Percentiles rank a stretch among this genome's conserved stretches.
phyloP scores from a whole-genome alignment of 2,113 vertebrate species.

The Pongo abelii region DNA sequence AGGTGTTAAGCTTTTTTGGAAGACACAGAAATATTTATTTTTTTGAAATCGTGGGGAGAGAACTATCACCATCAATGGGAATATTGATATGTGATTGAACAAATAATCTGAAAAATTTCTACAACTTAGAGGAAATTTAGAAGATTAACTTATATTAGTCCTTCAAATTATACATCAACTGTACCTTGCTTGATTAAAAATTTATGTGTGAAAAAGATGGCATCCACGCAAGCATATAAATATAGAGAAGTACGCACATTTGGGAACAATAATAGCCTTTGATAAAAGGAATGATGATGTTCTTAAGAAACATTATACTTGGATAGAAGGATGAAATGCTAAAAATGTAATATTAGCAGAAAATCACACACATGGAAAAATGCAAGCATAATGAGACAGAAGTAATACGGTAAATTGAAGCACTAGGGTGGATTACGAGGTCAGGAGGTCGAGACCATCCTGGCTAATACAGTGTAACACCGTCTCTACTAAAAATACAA shows the following conservation, averaged over 20 bases:
- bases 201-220: background rate
- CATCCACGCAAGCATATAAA: background rate
- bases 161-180: background rate
- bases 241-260: background rate
- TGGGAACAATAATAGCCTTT: background rate
- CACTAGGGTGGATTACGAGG: no score
- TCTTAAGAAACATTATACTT: background rate
- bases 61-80: background rate
- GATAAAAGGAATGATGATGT: background rate
- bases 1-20: background rate
- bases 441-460: no score
- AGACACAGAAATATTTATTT: background rate
- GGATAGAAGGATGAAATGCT: background rate
- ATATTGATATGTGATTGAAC: background rate
- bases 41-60: background rate
- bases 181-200: background rate
- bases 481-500: no score
- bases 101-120: background rate
- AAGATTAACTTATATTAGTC: background rate
- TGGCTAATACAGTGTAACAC: no score
- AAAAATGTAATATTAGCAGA: background rate
- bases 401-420: no score
- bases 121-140: background rate
- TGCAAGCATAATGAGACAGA: background rate
- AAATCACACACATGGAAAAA: conserved; percentile 1